Evolutionary conservation across 2,797 vertebrate genomes (phyloP).

Genomic region (Xiphorhynchus erythropygius): DNA sequence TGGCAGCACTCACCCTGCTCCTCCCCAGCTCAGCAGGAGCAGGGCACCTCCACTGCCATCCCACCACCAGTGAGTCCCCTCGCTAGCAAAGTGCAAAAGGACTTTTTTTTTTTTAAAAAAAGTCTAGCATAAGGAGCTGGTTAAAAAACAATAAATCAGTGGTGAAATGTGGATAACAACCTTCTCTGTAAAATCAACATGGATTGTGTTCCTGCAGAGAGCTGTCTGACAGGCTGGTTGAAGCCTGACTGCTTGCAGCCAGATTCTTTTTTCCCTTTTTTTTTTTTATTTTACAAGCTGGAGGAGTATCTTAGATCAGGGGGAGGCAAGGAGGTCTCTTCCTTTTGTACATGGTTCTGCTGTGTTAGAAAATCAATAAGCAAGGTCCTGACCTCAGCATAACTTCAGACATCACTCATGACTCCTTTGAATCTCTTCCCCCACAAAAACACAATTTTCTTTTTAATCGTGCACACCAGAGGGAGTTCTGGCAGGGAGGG

Average conservation of each 20-base stretch:
- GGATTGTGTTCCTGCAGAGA: constrained; percentile 82
- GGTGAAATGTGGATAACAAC: constrained; percentile 85
- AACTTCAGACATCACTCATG: constrained; percentile 68
- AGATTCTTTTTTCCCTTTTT: neutral
- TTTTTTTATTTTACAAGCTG: neutral
- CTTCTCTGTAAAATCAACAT: constrained; percentile 86
- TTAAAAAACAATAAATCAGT: constrained; percentile 88
- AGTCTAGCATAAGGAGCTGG: constrained; percentile 82
- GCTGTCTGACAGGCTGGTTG: constrained; percentile 75
- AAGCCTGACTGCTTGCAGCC: constrained; percentile 71
- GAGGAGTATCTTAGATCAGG: constrained; percentile 26
- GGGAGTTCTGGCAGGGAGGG: neutral
- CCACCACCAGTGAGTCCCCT: constrained; percentile 29
- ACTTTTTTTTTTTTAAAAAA: neutral
- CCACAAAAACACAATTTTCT: neutral
- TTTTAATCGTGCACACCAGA: neutral
- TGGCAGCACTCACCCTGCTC: neutral
- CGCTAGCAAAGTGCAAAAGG: constrained; percentile 62
- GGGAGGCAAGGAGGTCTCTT: constrained; percentile 47
- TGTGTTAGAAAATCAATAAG: constrained; percentile 71
- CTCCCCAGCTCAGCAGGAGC: neutral
- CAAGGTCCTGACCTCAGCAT: constrained; percentile 67
- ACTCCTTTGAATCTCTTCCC: constrained; percentile 22
- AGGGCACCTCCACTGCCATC: neutral
- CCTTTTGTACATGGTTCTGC: constrained; percentile 44